Conservation (phyloP, 2,797 vertebrate species). For the Mormyrus proboscirostris region DNA sequence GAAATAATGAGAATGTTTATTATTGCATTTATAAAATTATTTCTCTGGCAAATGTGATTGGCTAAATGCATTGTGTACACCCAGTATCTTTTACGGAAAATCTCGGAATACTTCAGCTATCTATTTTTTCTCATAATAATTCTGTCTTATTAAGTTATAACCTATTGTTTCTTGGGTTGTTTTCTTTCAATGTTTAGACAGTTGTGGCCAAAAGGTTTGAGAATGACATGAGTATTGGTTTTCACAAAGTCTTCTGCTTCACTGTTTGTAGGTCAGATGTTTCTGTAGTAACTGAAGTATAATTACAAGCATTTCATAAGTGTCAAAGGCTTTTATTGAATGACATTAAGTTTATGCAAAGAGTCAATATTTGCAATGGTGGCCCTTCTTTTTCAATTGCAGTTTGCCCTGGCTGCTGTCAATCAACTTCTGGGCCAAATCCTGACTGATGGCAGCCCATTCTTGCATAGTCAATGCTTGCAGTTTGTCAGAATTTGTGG, state of each 20-base stretch:
- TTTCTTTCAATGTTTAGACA: background rate
- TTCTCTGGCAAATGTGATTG: background rate
- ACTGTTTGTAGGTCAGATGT: background rate
- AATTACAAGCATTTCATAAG: background rate
- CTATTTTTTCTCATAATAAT: background rate
- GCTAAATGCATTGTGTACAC: background rate
- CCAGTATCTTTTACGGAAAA: background rate
- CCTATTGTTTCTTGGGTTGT: background rate
- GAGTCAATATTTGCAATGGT: background rate
- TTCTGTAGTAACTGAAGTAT: background rate
- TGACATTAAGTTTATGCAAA: background rate
- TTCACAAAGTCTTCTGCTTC: background rate
- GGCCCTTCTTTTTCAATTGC: too few species aligned
- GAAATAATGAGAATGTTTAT: background rate
- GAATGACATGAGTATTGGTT: background rate
- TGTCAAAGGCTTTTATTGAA: background rate
- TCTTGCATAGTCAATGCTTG: background rate
- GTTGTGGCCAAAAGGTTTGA: background rate
- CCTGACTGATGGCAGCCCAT: background rate
- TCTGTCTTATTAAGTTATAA: background rate
- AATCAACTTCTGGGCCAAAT: background rate
- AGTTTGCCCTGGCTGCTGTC: background rate
- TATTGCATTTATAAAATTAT: background rate
- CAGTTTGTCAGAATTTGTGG: too few species aligned
- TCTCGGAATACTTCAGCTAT: background rate